Percentiles rank a stretch among this genome's conserved stretches.
Conservation (phyloP, 2,797 vertebrate species). For the Eospalax fontanierii region DNA sequence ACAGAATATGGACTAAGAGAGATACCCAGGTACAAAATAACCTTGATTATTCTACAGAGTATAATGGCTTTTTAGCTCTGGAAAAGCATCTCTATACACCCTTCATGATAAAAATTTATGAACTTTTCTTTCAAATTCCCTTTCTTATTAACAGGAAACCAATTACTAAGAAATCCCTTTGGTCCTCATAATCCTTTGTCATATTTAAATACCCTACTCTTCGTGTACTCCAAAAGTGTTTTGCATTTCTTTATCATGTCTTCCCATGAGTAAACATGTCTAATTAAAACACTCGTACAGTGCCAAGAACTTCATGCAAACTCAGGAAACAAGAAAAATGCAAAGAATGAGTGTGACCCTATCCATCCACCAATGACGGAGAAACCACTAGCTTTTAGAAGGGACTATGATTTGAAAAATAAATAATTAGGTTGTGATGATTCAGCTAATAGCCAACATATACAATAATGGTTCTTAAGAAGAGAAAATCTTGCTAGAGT, state of each 20-base stretch:
- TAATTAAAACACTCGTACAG: constrained; percentile 75
- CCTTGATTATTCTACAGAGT: neutral
- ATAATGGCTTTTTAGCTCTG: neutral
- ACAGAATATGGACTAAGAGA: neutral
- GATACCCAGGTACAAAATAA: neutral
- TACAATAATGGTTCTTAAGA: neutral
- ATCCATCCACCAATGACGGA: neutral
- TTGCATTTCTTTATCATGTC: constrained; percentile 70
- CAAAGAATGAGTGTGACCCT: constrained; percentile 2
- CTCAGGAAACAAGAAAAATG: constrained; percentile 38
- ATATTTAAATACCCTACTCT: constrained; percentile 60
- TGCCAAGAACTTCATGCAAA: constrained; percentile 60
- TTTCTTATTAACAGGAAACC: constrained; percentile 71
- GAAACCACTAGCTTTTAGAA: neutral
- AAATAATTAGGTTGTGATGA: neutral
- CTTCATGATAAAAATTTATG: constrained; percentile 4
- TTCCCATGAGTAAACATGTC: constrained; percentile 67
- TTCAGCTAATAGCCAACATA: neutral
- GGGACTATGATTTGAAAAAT: neutral
- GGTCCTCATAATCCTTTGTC: constrained; percentile 65
- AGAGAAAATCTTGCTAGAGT: neutral
- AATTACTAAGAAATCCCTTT: constrained; percentile 73
- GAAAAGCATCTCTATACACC: constrained; percentile 2
- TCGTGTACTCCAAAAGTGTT: constrained; percentile 43
- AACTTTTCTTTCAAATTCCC: constrained; percentile 57